Conservation (phyloP, 2,888 invertebrate species). For the Drosophila vallismaia region DNA sequence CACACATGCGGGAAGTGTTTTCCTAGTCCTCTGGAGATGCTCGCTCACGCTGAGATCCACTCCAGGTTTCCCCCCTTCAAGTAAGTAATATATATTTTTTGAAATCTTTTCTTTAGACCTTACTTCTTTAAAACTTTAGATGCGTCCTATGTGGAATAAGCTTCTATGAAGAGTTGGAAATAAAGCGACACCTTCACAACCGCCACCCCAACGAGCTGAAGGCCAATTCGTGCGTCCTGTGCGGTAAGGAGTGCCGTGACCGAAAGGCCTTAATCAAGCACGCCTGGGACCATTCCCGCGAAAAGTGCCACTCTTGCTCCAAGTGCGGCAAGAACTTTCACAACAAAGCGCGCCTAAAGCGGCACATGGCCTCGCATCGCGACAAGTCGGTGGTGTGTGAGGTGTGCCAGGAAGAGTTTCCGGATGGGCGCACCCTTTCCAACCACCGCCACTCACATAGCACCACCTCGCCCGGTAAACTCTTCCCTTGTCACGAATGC, state of each 20-base stretch:
- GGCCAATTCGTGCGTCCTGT: slow-evolving; percentile 87
- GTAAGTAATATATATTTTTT: slow-evolving; percentile 57
- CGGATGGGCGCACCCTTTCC: slow-evolving; percentile 88
- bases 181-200: slow-evolving; percentile 87
- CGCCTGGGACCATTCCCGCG: slow-evolving; percentile 88
- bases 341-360: slow-evolving; percentile 87
- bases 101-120: background rate
- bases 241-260: slow-evolving; percentile 89
- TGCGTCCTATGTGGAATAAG: slow-evolving; percentile 88
- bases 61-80: slow-evolving; percentile 86
- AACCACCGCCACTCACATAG: slow-evolving; percentile 88
- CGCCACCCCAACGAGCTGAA: slow-evolving; percentile 87
- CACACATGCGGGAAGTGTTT: slow-evolving; percentile 92
- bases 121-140: slow-evolving; percentile 68
- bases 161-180: slow-evolving; percentile 86
- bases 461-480: slow-evolving; percentile 85
- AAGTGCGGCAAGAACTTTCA: slow-evolving; percentile 90
- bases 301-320: slow-evolving; percentile 87
- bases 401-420: slow-evolving; percentile 89
- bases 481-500: slow-evolving; percentile 92
- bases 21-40: slow-evolving; percentile 89
- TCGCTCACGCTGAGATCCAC: slow-evolving; percentile 92
- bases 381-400: slow-evolving; percentile 89
- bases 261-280: slow-evolving; percentile 88
- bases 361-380: slow-evolving; percentile 89